These are phyloP conservation scores for Agrenia bidenticulata DNA, from an alignment of 2,888 invertebrate genomes.

Conservation along the genomic window DNA sequence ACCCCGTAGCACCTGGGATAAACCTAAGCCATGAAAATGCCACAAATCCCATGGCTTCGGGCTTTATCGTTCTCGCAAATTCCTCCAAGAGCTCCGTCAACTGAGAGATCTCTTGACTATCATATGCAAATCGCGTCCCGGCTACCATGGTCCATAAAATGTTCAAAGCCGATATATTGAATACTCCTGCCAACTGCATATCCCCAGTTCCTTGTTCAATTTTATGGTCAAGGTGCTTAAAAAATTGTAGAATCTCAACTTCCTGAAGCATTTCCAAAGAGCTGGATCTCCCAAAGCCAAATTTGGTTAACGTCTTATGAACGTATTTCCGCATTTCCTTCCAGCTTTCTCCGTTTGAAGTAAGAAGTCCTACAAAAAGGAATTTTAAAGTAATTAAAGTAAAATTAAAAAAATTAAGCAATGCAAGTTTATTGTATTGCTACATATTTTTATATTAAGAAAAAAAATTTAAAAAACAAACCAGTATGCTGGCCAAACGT, in stretches of 20 bases:
- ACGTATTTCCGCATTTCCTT: constrained; percentile 45
- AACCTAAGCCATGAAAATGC: constrained; percentile 43
- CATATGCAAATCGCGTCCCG: constrained; percentile 37
- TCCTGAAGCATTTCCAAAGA: constrained; percentile 43
- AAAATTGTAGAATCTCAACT: constrained; percentile 43
- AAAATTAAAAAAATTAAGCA: too few species aligned
- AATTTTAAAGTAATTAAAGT: too few species aligned
- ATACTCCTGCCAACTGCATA: constrained; percentile 36
- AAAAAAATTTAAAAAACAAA: too few species aligned
- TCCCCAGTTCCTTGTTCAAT: constrained; percentile 13
- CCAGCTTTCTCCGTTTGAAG: constrained; percentile 45
- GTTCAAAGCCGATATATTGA: constrained; percentile 40
- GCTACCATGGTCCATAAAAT: constrained; percentile 46
- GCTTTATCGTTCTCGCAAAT: constrained; percentile 34
- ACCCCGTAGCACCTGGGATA: constrained; percentile 31
- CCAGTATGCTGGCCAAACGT: too few species aligned
- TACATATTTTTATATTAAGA: too few species aligned
- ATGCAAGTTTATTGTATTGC: too few species aligned
- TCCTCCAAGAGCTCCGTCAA: constrained; percentile 36
- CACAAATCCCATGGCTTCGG: constrained; percentile 36
- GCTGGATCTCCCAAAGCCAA: constrained; percentile 38
- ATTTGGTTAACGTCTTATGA: constrained; percentile 35
- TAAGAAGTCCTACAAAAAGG: constrained; percentile 24
- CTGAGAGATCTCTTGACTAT: constrained; percentile 30
- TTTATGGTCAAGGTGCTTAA: constrained; percentile 35